Percentiles rank a stretch among this genome's conserved stretches.
phyloP scores from a whole-genome alignment of 2,113 vertebrate genomes.

The Regulus satrapa region DNA sequence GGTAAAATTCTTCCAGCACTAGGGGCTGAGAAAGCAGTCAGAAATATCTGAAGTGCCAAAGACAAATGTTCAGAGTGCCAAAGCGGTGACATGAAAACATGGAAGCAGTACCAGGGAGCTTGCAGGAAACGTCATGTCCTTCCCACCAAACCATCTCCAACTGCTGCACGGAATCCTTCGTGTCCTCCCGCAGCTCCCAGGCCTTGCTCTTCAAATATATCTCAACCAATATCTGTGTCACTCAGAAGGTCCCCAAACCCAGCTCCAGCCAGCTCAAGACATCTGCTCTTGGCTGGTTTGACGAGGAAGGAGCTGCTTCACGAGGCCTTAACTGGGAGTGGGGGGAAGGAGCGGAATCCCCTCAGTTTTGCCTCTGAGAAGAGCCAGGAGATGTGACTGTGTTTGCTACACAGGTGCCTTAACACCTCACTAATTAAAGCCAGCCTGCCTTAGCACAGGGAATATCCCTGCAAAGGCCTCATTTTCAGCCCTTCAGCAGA shows the following conservation, averaged over 20 bases:
- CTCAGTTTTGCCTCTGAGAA: background rate
- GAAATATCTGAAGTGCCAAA: conserved; percentile 57
- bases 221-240: too few relatives aligned
- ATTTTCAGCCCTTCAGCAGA: conserved; percentile 4
- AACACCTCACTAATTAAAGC: conserved; percentile 29
- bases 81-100: background rate
- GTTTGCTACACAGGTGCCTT: background rate
- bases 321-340: background rate
- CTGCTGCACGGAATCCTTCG: background rate
- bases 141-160: background rate
- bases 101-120: background rate
- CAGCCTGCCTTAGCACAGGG: background rate
- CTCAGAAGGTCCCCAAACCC: background rate
- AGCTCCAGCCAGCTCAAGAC: background rate
- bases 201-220: background rate
- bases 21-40: conserved; percentile 56
- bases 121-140: background rate
- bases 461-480: background rate
- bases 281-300: background rate
- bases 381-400: background rate
- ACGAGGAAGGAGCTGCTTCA: background rate
- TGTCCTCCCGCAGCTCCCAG: background rate
- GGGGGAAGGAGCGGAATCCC: background rate
- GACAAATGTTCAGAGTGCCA: conserved; percentile 3
- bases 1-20: conserved; percentile 50